Evolutionary conservation across 2,888 invertebrate genomes (phyloP), one percentile per base, ranked within the genome.

Genomic region (Drosophila vallismaia): DNA sequence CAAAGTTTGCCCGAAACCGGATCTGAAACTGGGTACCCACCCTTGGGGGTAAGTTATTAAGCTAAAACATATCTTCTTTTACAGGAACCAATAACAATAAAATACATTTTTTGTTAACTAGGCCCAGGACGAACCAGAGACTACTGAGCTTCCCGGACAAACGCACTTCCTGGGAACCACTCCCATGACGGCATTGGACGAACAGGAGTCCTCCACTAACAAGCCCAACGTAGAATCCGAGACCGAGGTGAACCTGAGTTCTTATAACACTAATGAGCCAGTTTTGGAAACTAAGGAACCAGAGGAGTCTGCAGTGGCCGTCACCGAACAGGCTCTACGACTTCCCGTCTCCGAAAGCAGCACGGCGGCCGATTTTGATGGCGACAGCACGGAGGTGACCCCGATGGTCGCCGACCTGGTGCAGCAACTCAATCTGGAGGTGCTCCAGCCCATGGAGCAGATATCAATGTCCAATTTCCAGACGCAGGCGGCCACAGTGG

Each of bases 401-500:
- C 79, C 89, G 19, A 70, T 81, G 71, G 79, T 89, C 10, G 81
- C 88, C 45, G 83, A 90, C 62, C 74, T 89, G 26, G 79, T 87
- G 40, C 76, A 85, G 31, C 85, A 87, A 38, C 76, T 90, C 0
- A 90, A 90, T 58, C 31, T 89, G 64, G 80, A 87, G 48, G 71
- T 88, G 42, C 63, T 89, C 0, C 76, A 75, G 31, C 87, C 89
- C 3, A 86, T 86, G 3, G 87, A 88, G 51, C 86, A 86, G 58
- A 89, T 91, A 46, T 88, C 77, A 0, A 92, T 92, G 92, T 77
- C 80, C 19, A 89, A 91, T 52, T 92, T 90, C 72, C 89, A 90
- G 62, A 88, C 88, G 2, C 91, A 91, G 67, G 91, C 91, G 14
- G 92, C 92, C 2, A 92, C 92, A 0, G 88, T 91, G 0, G 92